Conservation (phyloP, 2,113 vertebrate species). For the Pitta sordida region DNA sequence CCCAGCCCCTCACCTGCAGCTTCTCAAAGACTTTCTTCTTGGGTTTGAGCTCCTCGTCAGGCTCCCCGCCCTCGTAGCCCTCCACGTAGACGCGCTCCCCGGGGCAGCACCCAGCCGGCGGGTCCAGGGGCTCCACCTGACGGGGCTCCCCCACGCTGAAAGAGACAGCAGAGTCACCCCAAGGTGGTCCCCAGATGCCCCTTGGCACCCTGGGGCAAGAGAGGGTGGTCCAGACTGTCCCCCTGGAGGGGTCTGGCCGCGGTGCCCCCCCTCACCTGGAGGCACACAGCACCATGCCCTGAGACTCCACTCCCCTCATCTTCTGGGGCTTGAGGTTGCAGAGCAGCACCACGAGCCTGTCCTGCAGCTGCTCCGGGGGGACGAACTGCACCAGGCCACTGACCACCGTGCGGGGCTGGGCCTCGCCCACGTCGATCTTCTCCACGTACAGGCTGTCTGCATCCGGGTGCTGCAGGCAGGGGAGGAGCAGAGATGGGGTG, state of each 20-base stretch:
- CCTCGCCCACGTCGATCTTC: constrained; percentile 90
- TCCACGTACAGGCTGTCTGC: constrained; percentile 92
- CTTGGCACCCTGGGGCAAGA: background rate
- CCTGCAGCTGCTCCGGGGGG: constrained; percentile 84
- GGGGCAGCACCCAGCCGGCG: constrained; percentile 81
- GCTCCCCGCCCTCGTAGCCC: constrained; percentile 83
- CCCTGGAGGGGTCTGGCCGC: accelerated
- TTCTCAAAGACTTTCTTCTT: constrained; percentile 98
- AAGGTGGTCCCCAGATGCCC: background rate
- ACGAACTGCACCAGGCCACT: constrained; percentile 91
- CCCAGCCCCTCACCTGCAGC: constrained; percentile 81
- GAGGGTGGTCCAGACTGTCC: background rate
- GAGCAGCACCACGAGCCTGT: constrained; percentile 86
- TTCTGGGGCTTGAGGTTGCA: constrained; percentile 97
- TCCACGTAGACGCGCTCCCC: constrained; percentile 89
- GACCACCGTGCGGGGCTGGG: constrained; percentile 87
- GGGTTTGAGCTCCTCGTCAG: constrained; percentile 90
- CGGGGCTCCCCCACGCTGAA: constrained; percentile 79
- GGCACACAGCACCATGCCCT: constrained; percentile 95
- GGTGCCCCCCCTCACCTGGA: constrained; percentile 73
- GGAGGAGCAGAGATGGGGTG: background rate
- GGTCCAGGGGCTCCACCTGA: constrained; percentile 89
- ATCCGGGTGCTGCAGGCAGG: constrained; percentile 85
- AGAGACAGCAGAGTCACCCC: background rate
- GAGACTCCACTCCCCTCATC: constrained; percentile 95